These are phyloP conservation scores for Gila orcuttii DNA, from an alignment of 2,113 vertebrate genomes.

Conservation along the genomic window DNA sequence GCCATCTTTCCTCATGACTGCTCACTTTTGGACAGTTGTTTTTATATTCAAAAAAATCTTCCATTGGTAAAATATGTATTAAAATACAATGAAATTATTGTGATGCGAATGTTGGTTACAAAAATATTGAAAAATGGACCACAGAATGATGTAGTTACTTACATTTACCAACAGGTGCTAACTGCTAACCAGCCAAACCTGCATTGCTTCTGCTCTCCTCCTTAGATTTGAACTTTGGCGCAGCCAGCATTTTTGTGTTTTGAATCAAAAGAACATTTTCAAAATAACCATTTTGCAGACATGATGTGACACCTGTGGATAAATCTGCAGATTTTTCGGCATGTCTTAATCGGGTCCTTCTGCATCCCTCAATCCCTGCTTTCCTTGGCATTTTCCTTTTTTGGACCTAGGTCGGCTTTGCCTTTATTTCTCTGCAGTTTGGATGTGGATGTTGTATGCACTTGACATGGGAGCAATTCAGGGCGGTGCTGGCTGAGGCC, in stretches of 20 bases:
- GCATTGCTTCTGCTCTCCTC: background rate
- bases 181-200: background rate
- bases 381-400: conserved; percentile 51
- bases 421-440: conserved; percentile 64
- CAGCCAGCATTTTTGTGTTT: background rate
- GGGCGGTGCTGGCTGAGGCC: conserved; percentile 71
- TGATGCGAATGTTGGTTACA: background rate
- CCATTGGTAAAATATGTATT: background rate
- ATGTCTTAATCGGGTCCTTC: conserved; percentile 37
- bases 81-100: background rate
- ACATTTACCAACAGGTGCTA: background rate
- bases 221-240: background rate
- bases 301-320: background rate
- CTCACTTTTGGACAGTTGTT: background rate
- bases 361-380: conserved; percentile 17
- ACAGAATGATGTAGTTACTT: background rate
- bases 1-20: background rate
- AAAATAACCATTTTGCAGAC: background rate
- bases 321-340: background rate
- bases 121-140: background rate
- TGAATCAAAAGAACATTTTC: background rate
- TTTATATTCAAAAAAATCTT: background rate
- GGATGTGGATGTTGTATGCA: conserved; percentile 38
- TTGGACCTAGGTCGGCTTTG: conserved; percentile 55
- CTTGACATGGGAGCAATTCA: conserved; percentile 56